These are phyloP conservation scores for Saccostrea echinata DNA, from an alignment of 1,140 invertebrate species.

Conservation along the genomic window DNA sequence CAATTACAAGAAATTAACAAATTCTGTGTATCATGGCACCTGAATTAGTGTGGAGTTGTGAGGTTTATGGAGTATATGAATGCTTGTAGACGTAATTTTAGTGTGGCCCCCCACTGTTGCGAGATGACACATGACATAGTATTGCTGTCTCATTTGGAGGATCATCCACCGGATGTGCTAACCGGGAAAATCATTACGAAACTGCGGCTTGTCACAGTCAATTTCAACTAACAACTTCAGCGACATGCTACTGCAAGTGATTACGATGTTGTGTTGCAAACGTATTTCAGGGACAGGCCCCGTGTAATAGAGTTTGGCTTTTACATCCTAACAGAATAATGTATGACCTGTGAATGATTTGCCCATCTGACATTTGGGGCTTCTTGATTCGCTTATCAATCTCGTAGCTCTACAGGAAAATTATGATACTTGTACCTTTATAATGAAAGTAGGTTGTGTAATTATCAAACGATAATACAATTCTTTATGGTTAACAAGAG, in stretches of 20 bases:
- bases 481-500: no score
- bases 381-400: not conserved
- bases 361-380: not conserved
- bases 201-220: slow-evolving; percentile 29
- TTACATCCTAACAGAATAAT: slow-evolving; percentile 5
- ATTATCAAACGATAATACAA: no score
- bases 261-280: slow-evolving; percentile 25
- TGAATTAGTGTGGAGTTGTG: not conserved
- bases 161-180: not conserved
- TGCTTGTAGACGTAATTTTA: not conserved
- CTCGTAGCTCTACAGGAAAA: no score
- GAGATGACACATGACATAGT: slow-evolving; percentile 1
- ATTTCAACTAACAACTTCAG: slow-evolving; percentile 24
- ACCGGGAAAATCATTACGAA: slow-evolving; percentile 28
- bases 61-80: not conserved
- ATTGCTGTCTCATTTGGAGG: not conserved
- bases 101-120: not conserved
- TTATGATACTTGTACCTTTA: not conserved
- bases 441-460: not conserved
- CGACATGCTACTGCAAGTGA: slow-evolving; percentile 30
- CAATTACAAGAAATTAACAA: not conserved
- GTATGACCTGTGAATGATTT: not conserved
- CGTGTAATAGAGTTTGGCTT: slow-evolving; percentile 16
- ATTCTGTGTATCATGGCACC: not conserved
- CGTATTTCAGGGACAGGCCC: not conserved